Base-by-base conservation (phyloP, 2,113 vertebrate species). In the Macrotis lagotis region DNA sequence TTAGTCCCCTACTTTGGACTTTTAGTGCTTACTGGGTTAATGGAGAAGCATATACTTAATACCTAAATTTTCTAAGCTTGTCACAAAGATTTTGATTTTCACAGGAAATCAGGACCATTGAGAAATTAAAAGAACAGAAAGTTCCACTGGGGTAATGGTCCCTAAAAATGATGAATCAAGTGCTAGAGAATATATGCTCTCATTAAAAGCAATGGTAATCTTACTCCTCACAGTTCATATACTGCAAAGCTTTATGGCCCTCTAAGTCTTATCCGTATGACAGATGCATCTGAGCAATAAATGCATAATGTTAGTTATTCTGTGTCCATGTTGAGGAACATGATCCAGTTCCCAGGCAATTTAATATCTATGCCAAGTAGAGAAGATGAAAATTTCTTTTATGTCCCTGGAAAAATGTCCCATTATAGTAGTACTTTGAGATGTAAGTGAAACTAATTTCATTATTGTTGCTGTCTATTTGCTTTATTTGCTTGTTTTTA, bases 31-130 rank as follows among this genome's bases (percentile, higher is more conserved):
- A 48, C 4, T 52, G 91, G 47, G 51, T 52, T 44, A 92, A 59
- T 83, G 19, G 74, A 83, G 49, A 48, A 97, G 51, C 96, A 94
- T 90, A 83, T 48, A 83, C 90, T 96, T 93, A 91, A 52, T 48
- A 59, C 50, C 51, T 93, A 95, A 83, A 88, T 53, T 55, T 96
- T 96, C 95, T 83, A 96, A 97, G 95, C 92, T 96, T 95, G 95
- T 97, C 92, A 96, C 47, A 53, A 51, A 91, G 94, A 95, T 59
- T 89, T 93, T 0, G 4, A 92, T 89, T 92, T 96, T 51, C 66
- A 92, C 91, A 90, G 25, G 47, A 91, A 94, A 49, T 93, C 51
- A 92, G 51, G 90, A 44, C 49, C n/a, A 88, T 88, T 50, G 50
- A 52, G 89, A 91, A 93, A 93, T 53, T 91, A 37, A 94, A 66